Evolutionary conservation across 2,888 invertebrate genomes (phyloP), one percentile per base, ranked within the genome.

Genomic region (Leistus spinibarbis): DNA sequence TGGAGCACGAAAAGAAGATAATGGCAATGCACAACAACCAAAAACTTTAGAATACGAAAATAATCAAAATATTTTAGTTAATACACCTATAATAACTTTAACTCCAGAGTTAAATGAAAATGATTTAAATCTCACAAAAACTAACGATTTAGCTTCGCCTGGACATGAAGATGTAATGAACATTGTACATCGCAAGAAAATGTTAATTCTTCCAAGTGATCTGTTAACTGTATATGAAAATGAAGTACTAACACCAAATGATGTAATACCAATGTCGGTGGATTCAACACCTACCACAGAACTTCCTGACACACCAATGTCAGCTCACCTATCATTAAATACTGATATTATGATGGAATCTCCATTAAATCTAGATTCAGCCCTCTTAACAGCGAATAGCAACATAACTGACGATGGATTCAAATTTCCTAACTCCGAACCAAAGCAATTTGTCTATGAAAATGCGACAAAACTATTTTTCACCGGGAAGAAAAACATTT

Each of bases 371-470:
- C 17, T 64, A 19, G 69, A 75, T 63, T 69, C 75, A 10, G 75
- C 64, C 5, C 27, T 70, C 60, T 77, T 66, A 73, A 85, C 84
- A 0, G 86, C 87, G 0, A 82, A 86, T 22, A 87, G 88, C 63
- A 87, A 87, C 78, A 82, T 87, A n/a, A 81, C 87, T 62, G 87
- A 89, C 77, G 88, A 88, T 2, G 85, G 87, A 0, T 88, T 89
- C 76, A 85, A 81, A 77, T 83, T 88, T 16, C 84, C 86, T 0
- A 82, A 84, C 2, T 87, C 88, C 64, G 87, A 88, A 81, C 87
- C 88, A 0, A 65, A 57, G 24, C 53, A 57, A 24, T 56, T 54
- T 4, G 4, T 67, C 7, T 67, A 73, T 23, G 67, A 67, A 75
- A 20, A 67, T 53, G 54, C 63, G 24, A 16, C 65, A 73, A 70